phyloP scores from a whole-genome alignment of 2,888 invertebrate species.

The Campaea margaritaria region DNA sequence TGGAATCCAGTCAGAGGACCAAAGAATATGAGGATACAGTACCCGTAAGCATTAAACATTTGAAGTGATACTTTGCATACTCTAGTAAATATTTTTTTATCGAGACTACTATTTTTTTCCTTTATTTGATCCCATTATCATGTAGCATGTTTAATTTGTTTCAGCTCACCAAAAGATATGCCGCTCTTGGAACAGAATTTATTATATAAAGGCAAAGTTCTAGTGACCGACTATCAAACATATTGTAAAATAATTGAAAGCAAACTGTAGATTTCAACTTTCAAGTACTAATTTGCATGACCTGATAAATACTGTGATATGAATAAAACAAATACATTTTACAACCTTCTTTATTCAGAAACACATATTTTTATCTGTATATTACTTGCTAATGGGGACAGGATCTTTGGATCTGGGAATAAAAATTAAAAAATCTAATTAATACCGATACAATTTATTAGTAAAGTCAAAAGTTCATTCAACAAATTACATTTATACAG shows the following conservation, averaged over 20 bases:
- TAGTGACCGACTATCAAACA: conserved; percentile 78
- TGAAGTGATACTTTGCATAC: too few species aligned
- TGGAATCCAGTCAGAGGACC: conserved; percentile 90
- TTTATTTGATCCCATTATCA: too few species aligned
- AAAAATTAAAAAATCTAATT: conserved; percentile 62
- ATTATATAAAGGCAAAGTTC: conserved; percentile 75
- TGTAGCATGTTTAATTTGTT: conserved; percentile 42
- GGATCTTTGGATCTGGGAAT: conserved; percentile 79
- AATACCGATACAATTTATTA: conserved; percentile 68
- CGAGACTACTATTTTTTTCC: too few species aligned
- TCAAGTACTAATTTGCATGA: neutral
- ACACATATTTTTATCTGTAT: conserved; percentile 21
- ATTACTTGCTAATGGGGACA: conserved; percentile 57
- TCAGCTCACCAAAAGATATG: conserved; percentile 65
- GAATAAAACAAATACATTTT: conserved; percentile 20
- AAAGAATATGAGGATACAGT: conserved; percentile 73
- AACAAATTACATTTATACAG: conserved; percentile 48
- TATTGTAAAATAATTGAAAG: conserved; percentile 75
- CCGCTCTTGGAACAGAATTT: conserved; percentile 66
- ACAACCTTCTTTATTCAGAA: conserved; percentile 19
- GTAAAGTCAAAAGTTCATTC: conserved; percentile 47
- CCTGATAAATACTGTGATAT: conserved; percentile 13
- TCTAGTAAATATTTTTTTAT: too few species aligned
- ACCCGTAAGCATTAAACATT: conserved; percentile 66
- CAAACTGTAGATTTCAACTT: conserved; percentile 23